Evolutionary conservation across 2,797 vertebrate species (phyloP).

Genomic region (Allobates femoralis): DNA sequence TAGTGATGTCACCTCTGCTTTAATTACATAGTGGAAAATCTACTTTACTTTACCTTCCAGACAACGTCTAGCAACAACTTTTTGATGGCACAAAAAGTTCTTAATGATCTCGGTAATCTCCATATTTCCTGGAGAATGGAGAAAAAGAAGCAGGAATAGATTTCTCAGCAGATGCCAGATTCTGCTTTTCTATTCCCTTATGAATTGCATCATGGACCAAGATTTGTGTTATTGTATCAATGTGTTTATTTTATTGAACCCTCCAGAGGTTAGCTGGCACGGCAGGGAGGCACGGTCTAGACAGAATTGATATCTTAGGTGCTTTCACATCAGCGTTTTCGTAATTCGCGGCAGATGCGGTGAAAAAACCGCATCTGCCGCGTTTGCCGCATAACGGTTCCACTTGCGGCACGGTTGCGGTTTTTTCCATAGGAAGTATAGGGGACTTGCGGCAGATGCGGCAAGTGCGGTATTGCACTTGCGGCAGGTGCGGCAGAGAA

Average conservation of each 20-base stretch:
- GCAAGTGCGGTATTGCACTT: too few species aligned
- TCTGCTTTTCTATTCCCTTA: not conserved
- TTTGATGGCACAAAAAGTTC: not conserved
- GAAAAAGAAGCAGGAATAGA: not conserved
- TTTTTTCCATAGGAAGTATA: too few species aligned
- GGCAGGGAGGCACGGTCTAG: not conserved
- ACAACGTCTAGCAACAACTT: not conserved
- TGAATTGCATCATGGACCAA: constrained; percentile 24
- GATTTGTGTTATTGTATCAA: not conserved
- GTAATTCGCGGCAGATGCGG: too few species aligned
- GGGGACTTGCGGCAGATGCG: too few species aligned
- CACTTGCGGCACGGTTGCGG: too few species aligned
- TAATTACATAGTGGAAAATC: not conserved
- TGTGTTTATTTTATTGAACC: not conserved
- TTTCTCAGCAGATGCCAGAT: constrained; percentile 9
- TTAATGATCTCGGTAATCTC: not conserved
- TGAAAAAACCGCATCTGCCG: too few species aligned
- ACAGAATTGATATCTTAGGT: constrained; percentile 35
- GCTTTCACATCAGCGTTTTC: too few species aligned
- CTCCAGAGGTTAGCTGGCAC: not conserved
- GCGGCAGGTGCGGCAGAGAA: too few species aligned
- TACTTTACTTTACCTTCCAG: not conserved
- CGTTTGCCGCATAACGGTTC: too few species aligned
- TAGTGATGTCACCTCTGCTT: not conserved
- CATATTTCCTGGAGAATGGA: not conserved